These are phyloP conservation scores for Orchestia grillus DNA, from an alignment of 1,140 invertebrate genomes.

Conservation along the genomic window DNA sequence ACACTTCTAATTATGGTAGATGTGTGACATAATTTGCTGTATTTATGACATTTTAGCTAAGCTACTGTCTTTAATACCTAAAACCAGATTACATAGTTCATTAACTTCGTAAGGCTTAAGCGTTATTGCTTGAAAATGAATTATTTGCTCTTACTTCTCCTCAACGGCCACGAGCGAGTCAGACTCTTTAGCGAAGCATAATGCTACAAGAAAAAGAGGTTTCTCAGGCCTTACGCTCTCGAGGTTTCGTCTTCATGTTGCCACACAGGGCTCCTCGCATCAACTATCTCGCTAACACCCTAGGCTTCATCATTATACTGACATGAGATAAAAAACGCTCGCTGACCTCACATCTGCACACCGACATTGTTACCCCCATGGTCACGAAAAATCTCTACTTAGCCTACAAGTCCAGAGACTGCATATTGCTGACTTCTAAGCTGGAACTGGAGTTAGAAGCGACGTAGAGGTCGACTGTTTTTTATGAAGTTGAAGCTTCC, in stretches of 20 bases:
- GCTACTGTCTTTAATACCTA: neutral
- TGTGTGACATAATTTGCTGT: neutral
- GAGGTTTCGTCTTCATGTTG: neutral
- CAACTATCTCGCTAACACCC: neutral
- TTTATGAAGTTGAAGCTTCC: too few relatives aligned
- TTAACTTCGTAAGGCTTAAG: neutral
- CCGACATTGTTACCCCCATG: neutral
- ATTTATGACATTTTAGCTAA: neutral
- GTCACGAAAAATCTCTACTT: neutral
- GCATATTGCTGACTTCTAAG: too few relatives aligned
- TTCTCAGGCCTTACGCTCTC: neutral
- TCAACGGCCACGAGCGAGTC: neutral
- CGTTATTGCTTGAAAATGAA: neutral
- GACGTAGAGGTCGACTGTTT: too few relatives aligned
- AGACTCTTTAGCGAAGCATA: neutral
- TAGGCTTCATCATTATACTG: neutral
- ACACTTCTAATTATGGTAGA: neutral
- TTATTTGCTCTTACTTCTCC: neutral
- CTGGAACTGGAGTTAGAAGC: too few relatives aligned
- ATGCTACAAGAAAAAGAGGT: neutral
- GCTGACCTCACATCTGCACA: neutral
- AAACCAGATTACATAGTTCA: neutral
- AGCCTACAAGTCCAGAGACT: neutral
- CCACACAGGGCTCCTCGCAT: neutral
- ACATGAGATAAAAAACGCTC: neutral